These are phyloP conservation scores for Apodemus speciosus DNA, from an alignment of 2,113 vertebrate species.

Conservation along the genomic window DNA sequence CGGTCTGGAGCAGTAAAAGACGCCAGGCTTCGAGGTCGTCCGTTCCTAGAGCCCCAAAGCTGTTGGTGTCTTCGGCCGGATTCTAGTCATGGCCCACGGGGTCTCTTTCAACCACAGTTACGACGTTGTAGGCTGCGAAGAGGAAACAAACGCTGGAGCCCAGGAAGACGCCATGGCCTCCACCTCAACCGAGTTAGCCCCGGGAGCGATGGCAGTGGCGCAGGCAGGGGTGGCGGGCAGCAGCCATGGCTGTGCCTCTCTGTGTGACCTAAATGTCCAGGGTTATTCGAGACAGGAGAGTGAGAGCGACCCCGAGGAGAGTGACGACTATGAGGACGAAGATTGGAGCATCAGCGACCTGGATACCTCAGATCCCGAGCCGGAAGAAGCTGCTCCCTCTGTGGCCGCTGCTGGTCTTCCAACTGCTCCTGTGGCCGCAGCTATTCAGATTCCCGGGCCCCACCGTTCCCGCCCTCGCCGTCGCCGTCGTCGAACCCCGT, in stretches of 20 bases:
- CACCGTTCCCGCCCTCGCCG: background rate
- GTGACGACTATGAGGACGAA: rapidly evolving
- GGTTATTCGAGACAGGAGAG: background rate
- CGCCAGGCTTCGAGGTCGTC: background rate
- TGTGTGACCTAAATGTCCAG: background rate
- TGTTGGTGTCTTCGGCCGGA: background rate
- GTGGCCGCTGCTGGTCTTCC: too few species aligned
- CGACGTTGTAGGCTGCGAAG: background rate
- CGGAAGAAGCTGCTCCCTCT: background rate
- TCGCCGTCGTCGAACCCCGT: background rate
- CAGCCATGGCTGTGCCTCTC: rapidly evolving
- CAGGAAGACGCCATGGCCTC: background rate
- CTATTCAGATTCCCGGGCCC: background rate
- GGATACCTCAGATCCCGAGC: background rate
- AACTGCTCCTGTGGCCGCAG: background rate
- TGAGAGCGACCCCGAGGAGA: background rate
- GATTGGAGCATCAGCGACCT: background rate
- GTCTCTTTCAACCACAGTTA: background rate
- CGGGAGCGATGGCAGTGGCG: too few species aligned
- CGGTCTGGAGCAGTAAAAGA: rapidly evolving
- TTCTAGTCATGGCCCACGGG: background rate
- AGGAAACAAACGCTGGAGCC: background rate
- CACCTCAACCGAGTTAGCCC: background rate
- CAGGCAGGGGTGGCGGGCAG: background rate
- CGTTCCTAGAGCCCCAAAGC: too few species aligned